Evolutionary conservation across 1,140 invertebrate genomes (phyloP), one percentile per base, ranked within the genome.

Genomic region (Drosophila kepulauana): DNA sequence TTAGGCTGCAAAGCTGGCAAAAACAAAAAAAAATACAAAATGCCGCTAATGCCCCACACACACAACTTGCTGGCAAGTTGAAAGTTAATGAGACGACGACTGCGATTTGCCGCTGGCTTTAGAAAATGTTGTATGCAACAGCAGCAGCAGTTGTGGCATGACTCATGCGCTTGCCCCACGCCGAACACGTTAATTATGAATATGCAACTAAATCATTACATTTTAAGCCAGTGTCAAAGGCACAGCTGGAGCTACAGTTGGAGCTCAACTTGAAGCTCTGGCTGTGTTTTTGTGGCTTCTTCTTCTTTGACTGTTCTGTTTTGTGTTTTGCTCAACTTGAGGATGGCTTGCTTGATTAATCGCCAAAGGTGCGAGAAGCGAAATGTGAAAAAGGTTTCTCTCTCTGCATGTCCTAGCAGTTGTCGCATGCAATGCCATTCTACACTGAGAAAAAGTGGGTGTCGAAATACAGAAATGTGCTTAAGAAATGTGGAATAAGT

Each of bases 191-290:
- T 89, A 89, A 89, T 89, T 89, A 89, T 90, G 78, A 79, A 89
- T 81, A 84, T 89, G 81, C 86, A 89, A 79, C 85, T 89, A 89
- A 89, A 89, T 89, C 85, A 89, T 89, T 89, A 89, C 85, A 89
- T 90, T 89, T 90, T 79, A 76, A 90, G 86, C 57, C 81, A 86
- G 70, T 89, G 85, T 89, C 85, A 89, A 89, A 89, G 45, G 54
- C 85, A 52, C 85, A 89, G 85, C 85, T 76, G 86, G 85, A 90
- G 78, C 64, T 68, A 33, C 43, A 46, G 58, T 46, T 41, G 57
- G 35, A 28, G 66, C 66, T 69, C 66, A 71, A 81, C 63, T 52
- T 62, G n/a, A 41, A 54, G 35, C 25, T 35, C 49, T 5, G 4
- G 5, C 15, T 43, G 16, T n/a, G 33, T 11, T 11, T 43, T 25